Evolutionary conservation across 1,140 invertebrate genomes (phyloP).

Genomic region (Diorhabda elongata): DNA sequence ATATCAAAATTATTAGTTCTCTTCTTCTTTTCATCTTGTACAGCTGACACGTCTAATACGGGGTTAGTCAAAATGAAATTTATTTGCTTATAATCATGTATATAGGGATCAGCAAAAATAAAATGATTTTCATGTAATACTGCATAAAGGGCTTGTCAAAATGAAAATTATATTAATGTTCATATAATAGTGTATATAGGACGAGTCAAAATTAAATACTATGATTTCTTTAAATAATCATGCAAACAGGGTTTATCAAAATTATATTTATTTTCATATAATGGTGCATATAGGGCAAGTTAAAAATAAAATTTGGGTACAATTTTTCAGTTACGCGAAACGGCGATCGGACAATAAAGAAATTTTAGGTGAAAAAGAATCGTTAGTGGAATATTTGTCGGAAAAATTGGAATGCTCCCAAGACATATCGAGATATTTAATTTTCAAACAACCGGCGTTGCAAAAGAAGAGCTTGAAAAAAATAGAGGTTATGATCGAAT

Average conservation of each 20-base stretch:
- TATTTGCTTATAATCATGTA: too few species aligned
- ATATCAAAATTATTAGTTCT: too few species aligned
- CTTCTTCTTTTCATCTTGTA: too few species aligned
- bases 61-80: too few species aligned
- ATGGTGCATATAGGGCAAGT: not conserved
- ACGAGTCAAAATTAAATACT: not conserved
- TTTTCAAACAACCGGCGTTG: conserved; percentile 48
- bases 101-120: too few species aligned
- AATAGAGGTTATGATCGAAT: conserved; percentile 52
- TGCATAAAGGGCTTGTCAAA: not conserved
- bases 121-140: too few species aligned
- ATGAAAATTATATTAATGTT: conserved; percentile 6
- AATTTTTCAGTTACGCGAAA: conserved; percentile 45
- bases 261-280: not conserved
- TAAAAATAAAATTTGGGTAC: conserved; percentile 5
- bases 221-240: too few species aligned
- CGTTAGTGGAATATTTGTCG: conserved; percentile 49
- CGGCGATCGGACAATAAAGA: conserved; percentile 46
- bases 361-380: conserved; percentile 46
- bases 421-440: conserved; percentile 44
- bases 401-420: conserved; percentile 47
- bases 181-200: not conserved
- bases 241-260: too few species aligned
- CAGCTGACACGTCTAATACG: too few species aligned
- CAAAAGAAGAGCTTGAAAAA: conserved; percentile 49